These are phyloP conservation scores for Cyprinodon diabolis DNA, from an alignment of 2,797 vertebrate species.

Conservation along the genomic window DNA sequence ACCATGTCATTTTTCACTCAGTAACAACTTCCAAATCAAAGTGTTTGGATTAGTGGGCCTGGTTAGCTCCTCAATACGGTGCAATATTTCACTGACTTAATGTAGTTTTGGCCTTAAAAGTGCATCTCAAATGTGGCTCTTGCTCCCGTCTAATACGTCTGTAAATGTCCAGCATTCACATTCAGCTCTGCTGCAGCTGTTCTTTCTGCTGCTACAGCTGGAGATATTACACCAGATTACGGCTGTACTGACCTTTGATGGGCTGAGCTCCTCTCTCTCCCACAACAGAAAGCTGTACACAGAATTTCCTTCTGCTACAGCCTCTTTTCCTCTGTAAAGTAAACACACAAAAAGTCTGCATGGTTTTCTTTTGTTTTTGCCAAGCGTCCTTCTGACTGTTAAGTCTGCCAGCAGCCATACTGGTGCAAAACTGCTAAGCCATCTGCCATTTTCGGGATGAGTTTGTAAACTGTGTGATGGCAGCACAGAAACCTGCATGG, in stretches of 20 bases:
- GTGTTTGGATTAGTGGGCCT: too few relatives aligned
- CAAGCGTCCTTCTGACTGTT: slow-evolving; percentile 15
- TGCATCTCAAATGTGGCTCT: too few relatives aligned
- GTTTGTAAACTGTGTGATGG: slow-evolving; percentile 18
- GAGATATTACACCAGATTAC: slow-evolving; percentile 55
- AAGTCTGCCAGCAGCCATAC: slow-evolving; percentile 57
- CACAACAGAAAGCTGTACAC: slow-evolving; percentile 29
- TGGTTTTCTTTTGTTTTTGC: slow-evolving; percentile 37
- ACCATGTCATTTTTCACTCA: too few relatives aligned
- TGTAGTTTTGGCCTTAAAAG: too few relatives aligned
- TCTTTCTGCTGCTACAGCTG: slow-evolving; percentile 21
- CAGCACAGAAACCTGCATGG: slow-evolving; percentile 30
- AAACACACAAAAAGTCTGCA: slow-evolving; percentile 1
- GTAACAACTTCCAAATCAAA: too few relatives aligned
- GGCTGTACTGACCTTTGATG: slow-evolving; percentile 44
- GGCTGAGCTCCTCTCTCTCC: slow-evolving; percentile 25
- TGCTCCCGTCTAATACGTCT: neutral
- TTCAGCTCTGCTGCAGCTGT: slow-evolving; percentile 34
- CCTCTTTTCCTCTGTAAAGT: neutral
- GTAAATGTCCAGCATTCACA: slow-evolving; percentile 13
- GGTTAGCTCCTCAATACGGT: too few relatives aligned
- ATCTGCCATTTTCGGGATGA: slow-evolving; percentile 66
- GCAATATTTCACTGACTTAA: too few relatives aligned
- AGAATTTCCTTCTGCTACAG: neutral
- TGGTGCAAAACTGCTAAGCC: slow-evolving; percentile 53